Percentiles rank a stretch among this genome's conserved stretches.
Evolutionary conservation across 2,113 vertebrate species (phyloP).

Genomic region (Typhlomys cinereus): DNA sequence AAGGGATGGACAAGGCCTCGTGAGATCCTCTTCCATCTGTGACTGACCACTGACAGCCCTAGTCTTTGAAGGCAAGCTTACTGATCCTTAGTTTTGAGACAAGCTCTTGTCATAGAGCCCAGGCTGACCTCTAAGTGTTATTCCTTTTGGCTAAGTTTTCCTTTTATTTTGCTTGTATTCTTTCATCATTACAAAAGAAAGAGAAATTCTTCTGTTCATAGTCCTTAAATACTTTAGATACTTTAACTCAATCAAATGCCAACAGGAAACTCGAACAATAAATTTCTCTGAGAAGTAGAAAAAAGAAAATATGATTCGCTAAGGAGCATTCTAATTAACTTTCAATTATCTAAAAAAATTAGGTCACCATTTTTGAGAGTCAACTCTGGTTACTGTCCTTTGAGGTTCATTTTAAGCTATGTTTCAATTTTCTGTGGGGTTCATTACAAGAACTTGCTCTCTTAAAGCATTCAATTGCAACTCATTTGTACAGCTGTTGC

Average conservation of each 20-base stretch:
- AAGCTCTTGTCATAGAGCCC: background rate
- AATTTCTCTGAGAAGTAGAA: slow-evolving; percentile 46
- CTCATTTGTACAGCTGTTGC: background rate
- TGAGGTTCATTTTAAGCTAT: slow-evolving; percentile 59
- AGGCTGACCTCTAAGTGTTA: background rate
- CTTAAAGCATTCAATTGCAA: slow-evolving; percentile 17
- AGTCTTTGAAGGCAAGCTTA: too few relatives aligned
- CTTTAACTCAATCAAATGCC: slow-evolving; percentile 37
- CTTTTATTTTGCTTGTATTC: background rate
- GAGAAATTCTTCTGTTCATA: slow-evolving; percentile 6
- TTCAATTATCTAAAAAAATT: slow-evolving; percentile 69
- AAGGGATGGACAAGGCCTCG: too few relatives aligned
- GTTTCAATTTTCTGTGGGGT: slow-evolving; percentile 40
- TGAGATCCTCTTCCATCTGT: too few relatives aligned
- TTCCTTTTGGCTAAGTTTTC: background rate
- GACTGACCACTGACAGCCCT: too few relatives aligned
- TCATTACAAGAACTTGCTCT: background rate
- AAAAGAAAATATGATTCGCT: slow-evolving; percentile 27
- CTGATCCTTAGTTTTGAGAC: background rate
- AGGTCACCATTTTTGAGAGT: slow-evolving; percentile 65
- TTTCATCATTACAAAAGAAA: slow-evolving; percentile 20
- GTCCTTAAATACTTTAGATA: slow-evolving; percentile 23
- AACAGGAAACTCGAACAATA: slow-evolving; percentile 28
- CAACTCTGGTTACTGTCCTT: slow-evolving; percentile 50
- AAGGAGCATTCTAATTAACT: slow-evolving; percentile 66